Conservation (phyloP, 2,888 invertebrate genomes). For the Lingula anatina region DNA sequence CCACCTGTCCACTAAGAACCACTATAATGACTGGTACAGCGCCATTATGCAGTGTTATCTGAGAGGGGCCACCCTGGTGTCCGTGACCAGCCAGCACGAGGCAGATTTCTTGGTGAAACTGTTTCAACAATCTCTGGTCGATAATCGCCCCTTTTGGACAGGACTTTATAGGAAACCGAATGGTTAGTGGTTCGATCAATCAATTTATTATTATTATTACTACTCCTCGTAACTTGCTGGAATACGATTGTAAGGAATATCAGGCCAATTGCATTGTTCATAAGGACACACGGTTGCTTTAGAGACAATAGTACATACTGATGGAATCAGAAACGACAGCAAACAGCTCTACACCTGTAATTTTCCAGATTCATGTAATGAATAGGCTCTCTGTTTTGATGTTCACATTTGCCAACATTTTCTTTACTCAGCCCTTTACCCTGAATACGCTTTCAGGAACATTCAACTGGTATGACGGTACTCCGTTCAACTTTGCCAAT, state of each 20-base stretch:
- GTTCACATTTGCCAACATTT: too few species aligned
- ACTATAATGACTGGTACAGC: conserved; percentile 11
- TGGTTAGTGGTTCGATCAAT: background rate
- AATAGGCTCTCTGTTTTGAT: too few species aligned
- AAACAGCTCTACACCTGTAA: too few species aligned
- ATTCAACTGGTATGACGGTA: background rate
- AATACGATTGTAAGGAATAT: too few species aligned
- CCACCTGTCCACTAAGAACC: conserved; percentile 4
- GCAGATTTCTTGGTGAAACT: conserved; percentile 10
- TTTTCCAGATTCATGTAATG: too few species aligned
- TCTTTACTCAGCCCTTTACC: too few species aligned
- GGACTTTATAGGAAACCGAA: background rate
- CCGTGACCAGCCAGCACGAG: conserved; percentile 13
- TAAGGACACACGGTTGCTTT: too few species aligned
- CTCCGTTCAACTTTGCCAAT: background rate
- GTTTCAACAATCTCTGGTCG: background rate
- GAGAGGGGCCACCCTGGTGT: conserved; percentile 16
- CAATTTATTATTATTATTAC: background rate
- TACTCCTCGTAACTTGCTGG: too few species aligned
- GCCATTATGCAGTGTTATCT: conserved; percentile 15
- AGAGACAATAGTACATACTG: too few species aligned
- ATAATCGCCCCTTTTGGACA: background rate
- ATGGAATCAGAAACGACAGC: too few species aligned
- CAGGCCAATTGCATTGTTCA: too few species aligned
- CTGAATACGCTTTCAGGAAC: background rate